Evolutionary conservation across 2,888 invertebrate genomes (phyloP).

Genomic region (Drosophila greeni): DNA sequence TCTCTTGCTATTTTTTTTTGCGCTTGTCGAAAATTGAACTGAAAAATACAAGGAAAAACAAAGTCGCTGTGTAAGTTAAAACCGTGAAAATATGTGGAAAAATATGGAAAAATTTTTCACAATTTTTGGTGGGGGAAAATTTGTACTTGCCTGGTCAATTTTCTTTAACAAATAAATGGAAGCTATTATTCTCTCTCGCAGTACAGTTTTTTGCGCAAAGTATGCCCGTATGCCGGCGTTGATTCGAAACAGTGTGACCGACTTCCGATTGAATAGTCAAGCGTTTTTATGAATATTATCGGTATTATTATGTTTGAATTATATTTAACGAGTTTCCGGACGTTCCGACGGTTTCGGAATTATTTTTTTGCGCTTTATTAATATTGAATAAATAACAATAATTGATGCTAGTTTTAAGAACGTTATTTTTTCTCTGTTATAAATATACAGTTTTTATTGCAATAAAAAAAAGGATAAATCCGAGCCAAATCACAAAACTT

Average conservation of each 20-base stretch:
- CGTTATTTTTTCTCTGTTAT: too few species aligned
- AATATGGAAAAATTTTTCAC: background rate
- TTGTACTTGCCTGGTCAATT: constrained; percentile 2
- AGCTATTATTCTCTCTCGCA: constrained; percentile 6
- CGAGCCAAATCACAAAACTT: background rate
- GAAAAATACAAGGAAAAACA: constrained; percentile 8
- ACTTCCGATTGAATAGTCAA: background rate
- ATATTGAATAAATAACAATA: too few species aligned
- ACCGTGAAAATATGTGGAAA: background rate
- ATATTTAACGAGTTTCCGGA: background rate
- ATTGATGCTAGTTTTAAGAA: too few species aligned
- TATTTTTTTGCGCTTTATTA: background rate
- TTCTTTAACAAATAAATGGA: constrained; percentile 14
- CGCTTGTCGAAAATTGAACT: constrained; percentile 22
- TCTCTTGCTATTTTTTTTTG: constrained; percentile 18
- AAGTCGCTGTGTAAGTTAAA: background rate
- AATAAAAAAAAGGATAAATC: background rate
- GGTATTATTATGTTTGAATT: background rate
- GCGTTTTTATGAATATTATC: background rate
- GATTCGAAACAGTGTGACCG: background rate
- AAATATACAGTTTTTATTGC: background rate
- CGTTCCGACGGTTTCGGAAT: background rate
- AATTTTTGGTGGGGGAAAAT: background rate
- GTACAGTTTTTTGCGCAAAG: constrained; percentile 19
- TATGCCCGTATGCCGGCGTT: constrained; percentile 9